These are phyloP conservation scores for Hypocryptadius cinnamomeus DNA, from an alignment of 2,113 vertebrate species.

Conservation along the genomic window DNA sequence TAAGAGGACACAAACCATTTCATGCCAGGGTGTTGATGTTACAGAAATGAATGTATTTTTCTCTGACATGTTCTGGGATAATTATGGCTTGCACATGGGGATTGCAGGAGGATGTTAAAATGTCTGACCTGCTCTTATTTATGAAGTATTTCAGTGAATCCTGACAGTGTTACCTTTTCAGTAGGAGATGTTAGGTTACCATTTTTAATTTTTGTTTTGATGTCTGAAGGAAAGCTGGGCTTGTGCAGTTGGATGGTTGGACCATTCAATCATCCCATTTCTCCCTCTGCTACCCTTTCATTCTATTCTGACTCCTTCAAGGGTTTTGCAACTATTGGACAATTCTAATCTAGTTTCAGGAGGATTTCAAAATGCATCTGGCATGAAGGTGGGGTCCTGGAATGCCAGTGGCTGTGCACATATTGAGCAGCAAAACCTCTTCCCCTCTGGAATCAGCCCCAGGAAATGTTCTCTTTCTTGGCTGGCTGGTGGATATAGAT, in stretches of 20 bases:
- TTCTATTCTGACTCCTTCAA: background rate
- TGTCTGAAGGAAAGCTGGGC: background rate
- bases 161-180: background rate
- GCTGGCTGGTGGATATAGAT: background rate
- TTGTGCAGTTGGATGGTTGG: background rate
- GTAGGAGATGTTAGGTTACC: background rate
- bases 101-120: background rate
- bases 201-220: background rate
- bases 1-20: background rate
- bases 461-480: background rate
- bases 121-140: background rate
- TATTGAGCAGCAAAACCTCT: background rate
- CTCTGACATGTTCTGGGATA: background rate
- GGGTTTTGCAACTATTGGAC: background rate
- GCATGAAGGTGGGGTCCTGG: background rate
- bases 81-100: background rate
- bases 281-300: background rate
- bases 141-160: background rate
- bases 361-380: background rate
- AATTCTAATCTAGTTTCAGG: background rate
- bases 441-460: background rate
- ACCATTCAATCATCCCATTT: background rate
- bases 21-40: background rate
- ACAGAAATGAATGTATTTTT: background rate
- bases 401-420: rapidly evolving